These are phyloP conservation scores for Tetranychus truncatus DNA, from an alignment of 2,888 invertebrate genomes.

Conservation along the genomic window DNA sequence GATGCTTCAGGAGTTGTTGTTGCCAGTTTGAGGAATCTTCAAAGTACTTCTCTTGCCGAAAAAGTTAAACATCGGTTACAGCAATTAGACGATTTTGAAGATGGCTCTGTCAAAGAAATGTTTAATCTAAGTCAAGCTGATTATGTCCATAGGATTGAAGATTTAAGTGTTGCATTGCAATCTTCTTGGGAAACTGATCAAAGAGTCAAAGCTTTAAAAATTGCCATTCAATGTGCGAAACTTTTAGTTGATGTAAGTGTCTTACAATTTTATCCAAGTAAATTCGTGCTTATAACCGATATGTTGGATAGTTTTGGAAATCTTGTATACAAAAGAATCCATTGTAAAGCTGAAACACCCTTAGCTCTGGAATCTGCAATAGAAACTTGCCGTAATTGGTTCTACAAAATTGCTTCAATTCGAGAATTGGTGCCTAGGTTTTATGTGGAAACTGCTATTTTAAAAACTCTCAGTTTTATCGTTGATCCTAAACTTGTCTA, in stretches of 20 bases:
- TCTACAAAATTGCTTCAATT: slow-evolving; percentile 94
- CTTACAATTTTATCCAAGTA: slow-evolving; percentile 89
- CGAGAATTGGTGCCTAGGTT: slow-evolving; percentile 73
- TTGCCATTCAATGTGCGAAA: slow-evolving; percentile 87
- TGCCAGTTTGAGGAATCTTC: slow-evolving; percentile 44
- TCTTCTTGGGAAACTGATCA: slow-evolving; percentile 87
- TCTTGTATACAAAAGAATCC: slow-evolving; percentile 64
- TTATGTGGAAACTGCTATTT: slow-evolving; percentile 79
- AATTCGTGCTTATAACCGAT: slow-evolving; percentile 88
- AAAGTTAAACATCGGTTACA: slow-evolving; percentile 46
- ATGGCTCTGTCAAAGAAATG: slow-evolving; percentile 57
- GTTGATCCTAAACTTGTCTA: slow-evolving; percentile 12
- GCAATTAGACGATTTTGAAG: slow-evolving; percentile 85
- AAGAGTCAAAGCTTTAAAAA: slow-evolving; percentile 82
- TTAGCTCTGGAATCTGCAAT: slow-evolving; percentile 45
- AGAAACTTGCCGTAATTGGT: slow-evolving; percentile 96
- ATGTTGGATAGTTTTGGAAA: slow-evolving; percentile 73
- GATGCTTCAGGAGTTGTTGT: slow-evolving; percentile 29
- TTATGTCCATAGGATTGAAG: slow-evolving; percentile 67
- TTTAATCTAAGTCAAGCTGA: slow-evolving; percentile 79
- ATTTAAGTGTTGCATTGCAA: slow-evolving; percentile 72
- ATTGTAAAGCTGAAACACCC: slow-evolving; percentile 48
- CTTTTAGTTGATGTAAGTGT: slow-evolving; percentile 70
- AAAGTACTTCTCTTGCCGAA: slow-evolving; percentile 46
- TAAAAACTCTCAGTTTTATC: slow-evolving; percentile 44